Evolutionary conservation across 2,113 vertebrate species (phyloP), one percentile per base, ranked within the genome.

Genomic region (Numenius arquata): DNA sequence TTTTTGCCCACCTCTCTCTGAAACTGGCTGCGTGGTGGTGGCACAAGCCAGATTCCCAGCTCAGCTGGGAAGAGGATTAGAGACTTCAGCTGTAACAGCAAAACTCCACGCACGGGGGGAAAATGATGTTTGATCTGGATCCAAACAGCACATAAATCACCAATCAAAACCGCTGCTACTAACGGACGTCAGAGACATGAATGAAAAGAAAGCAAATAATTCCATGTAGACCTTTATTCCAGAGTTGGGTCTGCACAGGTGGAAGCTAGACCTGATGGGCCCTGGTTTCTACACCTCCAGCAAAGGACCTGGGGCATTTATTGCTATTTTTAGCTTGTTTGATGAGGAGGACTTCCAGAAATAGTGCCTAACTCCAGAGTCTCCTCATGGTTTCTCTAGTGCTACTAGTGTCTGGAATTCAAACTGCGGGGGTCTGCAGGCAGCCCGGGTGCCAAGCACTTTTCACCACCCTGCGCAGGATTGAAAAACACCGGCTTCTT

Each of bases 271-370:
- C 41, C 16, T n/a, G 27, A n/a, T 43, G 29, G 26, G 7, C 25
- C 22, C 15, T 80, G 20, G 5, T 52, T 74, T 18, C 38, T 59
- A 55, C 50, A 32, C 36, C 16, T 36, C 18, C 55, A 52, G 30
- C 25, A 63, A 86, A 73, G 67, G 36, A 23, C 43, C 55, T 77
- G 63, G 55, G 34, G 8, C 13, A 53, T 91, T 93, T 90, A 66
- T 77, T 52, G n/a, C 67, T 96, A 47, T 88, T 95, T 96, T 91
- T 70, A 92, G 12, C 41, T 58, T 53, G 18, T 83, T 77, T 67
- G 67, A 43, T 93, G 82, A 83, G 43, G 71, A 65, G 67, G 17
- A 61, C 47, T 90, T 80, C 93, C 88, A 90, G 90, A 93, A 94
- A 96, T 86, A 95, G 63, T 77, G 45, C 25, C 43, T n/a, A 83